Conservation (phyloP, 2,113 vertebrate species). For the Rhagologus leucostigma region DNA sequence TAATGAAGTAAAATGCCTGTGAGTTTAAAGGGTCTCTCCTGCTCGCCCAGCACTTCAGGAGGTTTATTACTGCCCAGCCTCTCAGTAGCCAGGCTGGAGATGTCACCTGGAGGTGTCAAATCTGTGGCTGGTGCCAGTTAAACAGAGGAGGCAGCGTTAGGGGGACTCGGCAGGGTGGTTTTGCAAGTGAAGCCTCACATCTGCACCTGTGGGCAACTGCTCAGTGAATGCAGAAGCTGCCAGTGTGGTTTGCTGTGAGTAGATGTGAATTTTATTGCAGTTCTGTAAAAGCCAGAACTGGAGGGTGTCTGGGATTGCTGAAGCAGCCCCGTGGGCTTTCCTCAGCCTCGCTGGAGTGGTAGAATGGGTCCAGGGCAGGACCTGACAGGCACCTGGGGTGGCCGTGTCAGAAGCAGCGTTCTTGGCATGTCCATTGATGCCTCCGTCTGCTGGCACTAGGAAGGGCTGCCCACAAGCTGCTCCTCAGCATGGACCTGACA, state of each 20-base stretch:
- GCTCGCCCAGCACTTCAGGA: not conserved
- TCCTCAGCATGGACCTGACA: not conserved
- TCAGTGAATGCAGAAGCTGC: not conserved
- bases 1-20: not conserved
- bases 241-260: not conserved
- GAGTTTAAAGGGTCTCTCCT: not conserved
- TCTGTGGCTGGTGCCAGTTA: not conserved
- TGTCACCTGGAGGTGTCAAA: not conserved
- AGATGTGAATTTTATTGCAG: not conserved
- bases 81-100: not conserved
- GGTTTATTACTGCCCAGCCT: not conserved
- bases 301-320: not conserved
- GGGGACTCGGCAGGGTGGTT: not conserved
- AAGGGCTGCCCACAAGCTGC: not conserved
- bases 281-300: not conserved
- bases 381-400: not conserved
- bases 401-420: accelerated
- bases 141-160: accelerated
- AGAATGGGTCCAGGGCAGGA: not conserved
- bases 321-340: not conserved
- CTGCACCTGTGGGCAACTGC: not conserved
- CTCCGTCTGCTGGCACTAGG: accelerated
- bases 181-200: not conserved
- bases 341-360: accelerated
- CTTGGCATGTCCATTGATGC: not conserved